Evolutionary conservation across 2,113 vertebrate genomes (phyloP), one percentile per base, ranked within the genome.

Genomic region (Cryptomyrus ogoouensis): DNA sequence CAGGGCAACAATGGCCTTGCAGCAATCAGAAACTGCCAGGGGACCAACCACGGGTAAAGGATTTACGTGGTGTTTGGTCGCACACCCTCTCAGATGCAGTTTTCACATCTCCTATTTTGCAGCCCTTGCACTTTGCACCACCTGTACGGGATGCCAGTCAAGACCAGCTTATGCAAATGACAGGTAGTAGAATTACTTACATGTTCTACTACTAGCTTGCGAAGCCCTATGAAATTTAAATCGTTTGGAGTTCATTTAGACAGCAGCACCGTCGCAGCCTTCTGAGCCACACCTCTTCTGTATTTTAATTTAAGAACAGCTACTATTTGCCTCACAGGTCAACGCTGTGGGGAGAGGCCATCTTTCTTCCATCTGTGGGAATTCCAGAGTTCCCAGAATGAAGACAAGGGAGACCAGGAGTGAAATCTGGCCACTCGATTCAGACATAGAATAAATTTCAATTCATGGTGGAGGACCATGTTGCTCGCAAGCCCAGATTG

Each of bases 281-380:
- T 53, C 13, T 87, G 47, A 27, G 47, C 39, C 49, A 56, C 47
- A 39, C 31, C 50, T 35, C 4, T 53, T 17, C 10, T 53, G 15
- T 17, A 87, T 87, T 52, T 53, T 87, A 52, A 87, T 84, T 47
- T 84, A 84, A 84, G 39, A 21, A 21, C 83, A 47, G 83, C 44
- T 24, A n/a, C 83, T 46, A n/a, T 46, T 84, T 83, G 39, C 39
- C 39, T 24, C 21, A 12, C 24, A 21, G 47, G 85, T 87, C 27
- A 39, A 12, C 2, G 50, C 7, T 53, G 15, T 39, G 8, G n/a
- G 50, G 42, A 9, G 85, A 56, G 31, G 5, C 21, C 47, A n/a
- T 86, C 83, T 31, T 49, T 27, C 21, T 50, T 49, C 10, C 19
- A 31, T 47, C n/a, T 21, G 12, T 80, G 74, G 35, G 74, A 39